phyloP scores from a whole-genome alignment of 2,113 vertebrate species.

The Holacanthus passer region DNA sequence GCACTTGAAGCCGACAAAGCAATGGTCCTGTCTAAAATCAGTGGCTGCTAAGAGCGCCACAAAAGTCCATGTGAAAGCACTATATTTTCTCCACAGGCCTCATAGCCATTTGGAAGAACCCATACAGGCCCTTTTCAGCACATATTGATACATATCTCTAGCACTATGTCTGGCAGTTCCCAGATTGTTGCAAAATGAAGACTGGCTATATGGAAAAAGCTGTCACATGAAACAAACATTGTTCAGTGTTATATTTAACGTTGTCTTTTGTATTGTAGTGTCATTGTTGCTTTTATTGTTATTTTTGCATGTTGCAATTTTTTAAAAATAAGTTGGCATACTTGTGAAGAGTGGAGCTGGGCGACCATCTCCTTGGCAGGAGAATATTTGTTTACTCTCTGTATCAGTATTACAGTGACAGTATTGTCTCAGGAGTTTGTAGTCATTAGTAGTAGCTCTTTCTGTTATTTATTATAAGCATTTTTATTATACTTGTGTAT shows the following conservation, averaged over 20 bases:
- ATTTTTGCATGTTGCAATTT: slow-evolving; percentile 77
- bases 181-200: slow-evolving; percentile 14
- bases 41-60: slow-evolving; percentile 33
- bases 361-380: slow-evolving; percentile 53
- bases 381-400: slow-evolving; percentile 72
- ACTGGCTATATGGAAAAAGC: slow-evolving; percentile 41
- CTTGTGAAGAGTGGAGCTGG: slow-evolving; percentile 53
- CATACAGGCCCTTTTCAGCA: slow-evolving; percentile 56
- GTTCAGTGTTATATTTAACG: slow-evolving; percentile 71
- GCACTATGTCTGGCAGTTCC: slow-evolving; percentile 55
- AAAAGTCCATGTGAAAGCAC: slow-evolving; percentile 53
- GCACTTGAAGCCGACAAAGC: slow-evolving; percentile 58
- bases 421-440: slow-evolving; percentile 82
- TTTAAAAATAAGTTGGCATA: slow-evolving; percentile 30
- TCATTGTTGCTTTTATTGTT: slow-evolving; percentile 73
- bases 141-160: slow-evolving; percentile 69
- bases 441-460: slow-evolving; percentile 65
- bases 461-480: slow-evolving; percentile 77
- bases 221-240: slow-evolving; percentile 53
- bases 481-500: slow-evolving; percentile 68
- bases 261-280: slow-evolving; percentile 68
- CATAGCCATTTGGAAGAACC: slow-evolving; percentile 34
- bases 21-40: slow-evolving; percentile 42
- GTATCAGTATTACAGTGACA: slow-evolving; percentile 80
- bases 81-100: slow-evolving; percentile 31